Percentiles rank a stretch among this genome's conserved stretches.
Evolutionary conservation across 2,113 vertebrate genomes (phyloP).

Genomic region (Hippocampus zosterae): DNA sequence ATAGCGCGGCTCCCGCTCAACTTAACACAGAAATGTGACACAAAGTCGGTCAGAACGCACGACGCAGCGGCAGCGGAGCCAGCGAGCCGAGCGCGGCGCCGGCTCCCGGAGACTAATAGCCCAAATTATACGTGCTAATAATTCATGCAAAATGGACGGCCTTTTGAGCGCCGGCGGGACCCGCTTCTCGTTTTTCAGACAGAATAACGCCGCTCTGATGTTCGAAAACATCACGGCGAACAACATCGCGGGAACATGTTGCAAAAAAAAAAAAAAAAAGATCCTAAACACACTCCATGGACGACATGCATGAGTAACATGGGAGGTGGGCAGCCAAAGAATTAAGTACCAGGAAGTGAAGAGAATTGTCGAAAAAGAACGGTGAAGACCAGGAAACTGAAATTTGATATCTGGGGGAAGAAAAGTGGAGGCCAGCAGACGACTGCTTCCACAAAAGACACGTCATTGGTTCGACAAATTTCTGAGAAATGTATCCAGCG

Average conservation of each 20-base stretch:
- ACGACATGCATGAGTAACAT: background rate
- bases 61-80: slow-evolving; percentile 20
- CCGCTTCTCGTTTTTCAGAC: slow-evolving; percentile 85
- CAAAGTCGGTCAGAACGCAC: slow-evolving; percentile 78
- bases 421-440: too few species aligned
- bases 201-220: slow-evolving; percentile 81
- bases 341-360: too few species aligned
- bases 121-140: slow-evolving; percentile 97
- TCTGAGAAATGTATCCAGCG: too few species aligned
- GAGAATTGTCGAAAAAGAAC: too few species aligned
- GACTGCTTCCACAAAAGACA: too few species aligned
- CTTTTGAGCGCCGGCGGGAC: slow-evolving; percentile 81
- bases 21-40: slow-evolving; percentile 80
- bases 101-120: slow-evolving; percentile 80
- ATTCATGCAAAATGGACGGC: slow-evolving; percentile 89
- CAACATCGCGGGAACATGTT: slow-evolving; percentile 74
- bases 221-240: slow-evolving; percentile 79
- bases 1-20: slow-evolving; percentile 74
- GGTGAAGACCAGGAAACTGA: too few species aligned
- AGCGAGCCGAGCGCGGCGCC: background rate
- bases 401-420: too few species aligned
- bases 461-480: too few species aligned
- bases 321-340: too few species aligned
- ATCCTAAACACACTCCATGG: slow-evolving; percentile 21
- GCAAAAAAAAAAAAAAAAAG: slow-evolving; percentile 35